phyloP scores from a whole-genome alignment of 30 jellyfish, hydroid and myxozoan genomes.

The Aurelia aurita complex sp. Pacific region DNA sequence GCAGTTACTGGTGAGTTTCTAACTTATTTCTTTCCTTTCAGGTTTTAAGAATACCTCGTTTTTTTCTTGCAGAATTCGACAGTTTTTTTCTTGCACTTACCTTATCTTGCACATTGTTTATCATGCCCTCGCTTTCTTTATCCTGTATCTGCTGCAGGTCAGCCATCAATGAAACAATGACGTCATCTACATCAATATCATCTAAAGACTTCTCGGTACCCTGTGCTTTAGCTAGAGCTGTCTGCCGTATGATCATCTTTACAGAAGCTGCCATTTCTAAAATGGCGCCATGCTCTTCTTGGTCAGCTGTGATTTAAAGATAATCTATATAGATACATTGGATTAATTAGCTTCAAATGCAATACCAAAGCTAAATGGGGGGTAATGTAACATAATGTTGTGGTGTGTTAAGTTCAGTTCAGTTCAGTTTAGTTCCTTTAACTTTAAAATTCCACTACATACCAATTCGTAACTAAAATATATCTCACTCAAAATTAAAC shows the following conservation, averaged over 20 bases:
- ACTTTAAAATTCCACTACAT: no score
- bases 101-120: conserved; percentile 55
- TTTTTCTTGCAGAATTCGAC: no score
- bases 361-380: no score
- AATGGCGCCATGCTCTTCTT: conserved; percentile 93
- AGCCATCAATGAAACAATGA: conserved; percentile 78
- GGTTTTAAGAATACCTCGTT: no score
- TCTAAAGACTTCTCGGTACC: conserved; percentile 18
- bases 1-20: no score
- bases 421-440: no score
- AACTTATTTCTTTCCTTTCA: no score
- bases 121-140: conserved; percentile 51
- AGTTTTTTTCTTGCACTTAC: conserved; percentile 3
- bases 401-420: no score
- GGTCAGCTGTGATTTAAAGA: conserved; percentile 69
- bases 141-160: conserved; percentile 93
- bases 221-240: conserved; percentile 14
- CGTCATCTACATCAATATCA: conserved; percentile 54
- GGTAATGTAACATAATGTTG: no score
- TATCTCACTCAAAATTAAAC: no score
- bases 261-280: conserved; percentile 96
- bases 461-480: no score
- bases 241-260: conserved; percentile 62
- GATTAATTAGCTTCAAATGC: no score
- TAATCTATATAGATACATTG: neutral